These are phyloP conservation scores for Myathropa florea DNA, from an alignment of 2,888 invertebrate genomes.

Conservation along the genomic window DNA sequence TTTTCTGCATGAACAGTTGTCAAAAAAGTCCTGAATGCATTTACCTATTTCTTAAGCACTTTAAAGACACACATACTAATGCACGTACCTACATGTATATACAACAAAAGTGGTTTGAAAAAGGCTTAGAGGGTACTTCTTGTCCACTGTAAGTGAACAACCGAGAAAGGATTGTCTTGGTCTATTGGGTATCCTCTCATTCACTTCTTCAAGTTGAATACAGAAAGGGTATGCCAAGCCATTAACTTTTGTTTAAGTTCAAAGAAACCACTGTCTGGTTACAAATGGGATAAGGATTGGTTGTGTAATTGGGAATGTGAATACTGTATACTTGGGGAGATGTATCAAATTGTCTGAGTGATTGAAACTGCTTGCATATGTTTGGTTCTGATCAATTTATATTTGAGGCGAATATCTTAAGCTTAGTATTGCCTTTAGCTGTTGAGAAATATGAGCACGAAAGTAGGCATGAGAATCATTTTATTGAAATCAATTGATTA, in stretches of 20 bases:
- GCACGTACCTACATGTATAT: background rate
- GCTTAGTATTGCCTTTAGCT: too few species aligned
- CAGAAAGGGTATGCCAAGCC: background rate
- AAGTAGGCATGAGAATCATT: too few species aligned
- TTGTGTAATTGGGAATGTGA: background rate
- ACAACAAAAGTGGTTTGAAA: conserved; percentile 24
- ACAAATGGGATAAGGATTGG: background rate
- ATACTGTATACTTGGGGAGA: background rate
- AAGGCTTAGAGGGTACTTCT: conserved; percentile 16
- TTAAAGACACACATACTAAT: background rate
- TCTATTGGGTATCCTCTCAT: conserved; percentile 29
- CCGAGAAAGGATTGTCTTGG: conserved; percentile 49
- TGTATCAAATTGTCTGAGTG: background rate
- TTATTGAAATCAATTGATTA: too few species aligned
- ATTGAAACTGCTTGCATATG: background rate
- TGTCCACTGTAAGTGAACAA: conserved; percentile 43
- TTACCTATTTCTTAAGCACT: conserved; percentile 42
- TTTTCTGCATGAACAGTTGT: conserved; percentile 60
- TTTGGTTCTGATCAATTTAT: background rate
- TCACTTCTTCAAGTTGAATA: background rate
- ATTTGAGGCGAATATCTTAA: background rate
- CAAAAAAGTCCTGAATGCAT: conserved; percentile 50
- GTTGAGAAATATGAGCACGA: too few species aligned
- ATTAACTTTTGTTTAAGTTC: conserved; percentile 22
- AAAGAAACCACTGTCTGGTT: background rate